Evolutionary conservation across 2,797 vertebrate genomes (phyloP), one percentile per base, ranked within the genome.

Genomic region (Myotis daubentonii): DNA sequence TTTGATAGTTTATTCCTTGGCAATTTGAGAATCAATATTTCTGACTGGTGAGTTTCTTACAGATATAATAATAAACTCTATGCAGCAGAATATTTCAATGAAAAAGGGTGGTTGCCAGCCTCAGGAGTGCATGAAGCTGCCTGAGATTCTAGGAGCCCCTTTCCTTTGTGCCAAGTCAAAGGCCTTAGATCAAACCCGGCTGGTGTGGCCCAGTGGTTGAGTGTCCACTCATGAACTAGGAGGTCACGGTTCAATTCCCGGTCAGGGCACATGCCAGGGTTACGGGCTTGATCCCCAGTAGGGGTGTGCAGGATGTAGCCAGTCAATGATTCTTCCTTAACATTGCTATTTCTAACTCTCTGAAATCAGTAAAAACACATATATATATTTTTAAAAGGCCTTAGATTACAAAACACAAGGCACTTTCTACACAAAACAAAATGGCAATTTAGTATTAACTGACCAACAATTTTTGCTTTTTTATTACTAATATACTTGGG

Each of bases 21-120:
- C 85, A 95, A 93, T 96, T 76, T 95, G 81, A 96, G 89, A 94
- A 93, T 94, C 94, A 86, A 84, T 92, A 90, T 93, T 96, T 85
- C 82, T 93, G 62, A 93, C 85, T 86, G 94, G 93, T n/a, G 36
- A 96, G 90, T 82, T 96, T 92, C 74, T 93, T 92, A 79, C 79
- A 66, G 87, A 93, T 85, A 78, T 81, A 95, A 94, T 93, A 95
- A 94, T 94, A 90, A 96, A 96, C 72, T 81, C 89, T 62, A 25
- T 81, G 93, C 38, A 74, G 81, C 82, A 92, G 92, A 93, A 81
- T 82, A 89, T 87, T 83, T 95, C 82, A 94, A 93, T 95, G 76
- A 93, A 90, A 60, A 96, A 55, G 76, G 79, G 60, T 79, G 87
- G 78, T 8, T 79, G 92, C 81, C 38, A 81, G 78, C 79, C 83